A percentile compares a stretch with the other conserved stretches of the same genome.
Evolutionary conservation across 1,140 invertebrate genomes (phyloP).

Genomic region (Drosophila cardini): DNA sequence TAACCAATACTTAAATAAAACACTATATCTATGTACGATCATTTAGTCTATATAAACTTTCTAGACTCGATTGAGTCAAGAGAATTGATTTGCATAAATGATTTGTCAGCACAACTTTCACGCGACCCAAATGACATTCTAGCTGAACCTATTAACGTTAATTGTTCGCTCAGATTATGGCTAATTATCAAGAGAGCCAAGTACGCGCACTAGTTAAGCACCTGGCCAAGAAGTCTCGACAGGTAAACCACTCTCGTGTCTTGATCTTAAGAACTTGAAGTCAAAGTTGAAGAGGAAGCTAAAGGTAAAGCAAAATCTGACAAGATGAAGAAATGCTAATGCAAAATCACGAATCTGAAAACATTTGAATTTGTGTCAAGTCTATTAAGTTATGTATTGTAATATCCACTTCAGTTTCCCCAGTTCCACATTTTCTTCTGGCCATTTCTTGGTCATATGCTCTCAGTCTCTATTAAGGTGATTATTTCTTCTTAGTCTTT

Average conservation of each 20-base stretch:
- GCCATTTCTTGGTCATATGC: constrained; percentile 51
- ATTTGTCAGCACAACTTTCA: constrained; percentile 66
- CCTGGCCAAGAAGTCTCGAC: constrained; percentile 9
- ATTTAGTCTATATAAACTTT: constrained; percentile 49
- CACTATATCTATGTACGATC: constrained; percentile 23
- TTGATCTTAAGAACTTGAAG: constrained; percentile 19
- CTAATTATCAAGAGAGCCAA: constrained; percentile 59
- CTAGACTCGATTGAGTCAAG: constrained; percentile 54
- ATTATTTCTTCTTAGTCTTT: constrained; percentile 25
- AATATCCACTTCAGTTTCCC: constrained; percentile 28
- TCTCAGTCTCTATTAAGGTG: constrained; percentile 66
- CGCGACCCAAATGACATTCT: constrained; percentile 76
- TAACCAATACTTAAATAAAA: constrained; percentile 14
- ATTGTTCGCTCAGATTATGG: constrained; percentile 64
- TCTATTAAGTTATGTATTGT: constrained; percentile 60
- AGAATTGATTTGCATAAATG: constrained; percentile 74
- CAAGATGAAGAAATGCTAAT: constrained; percentile 46
- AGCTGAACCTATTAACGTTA: constrained; percentile 49
- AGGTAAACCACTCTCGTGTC: not conserved
- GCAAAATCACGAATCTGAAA: constrained; percentile 49
- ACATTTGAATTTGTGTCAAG: constrained; percentile 76
- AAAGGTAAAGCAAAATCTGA: constrained; percentile 20
- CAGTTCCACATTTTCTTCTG: constrained; percentile 33
- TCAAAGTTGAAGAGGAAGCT: constrained; percentile 15
- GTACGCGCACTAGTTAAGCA: constrained; percentile 20